A percentile compares a stretch with the other conserved stretches of the same genome.
Conservation (phyloP, 2,888 invertebrate species). For the Boloria euphrosyne region DNA sequence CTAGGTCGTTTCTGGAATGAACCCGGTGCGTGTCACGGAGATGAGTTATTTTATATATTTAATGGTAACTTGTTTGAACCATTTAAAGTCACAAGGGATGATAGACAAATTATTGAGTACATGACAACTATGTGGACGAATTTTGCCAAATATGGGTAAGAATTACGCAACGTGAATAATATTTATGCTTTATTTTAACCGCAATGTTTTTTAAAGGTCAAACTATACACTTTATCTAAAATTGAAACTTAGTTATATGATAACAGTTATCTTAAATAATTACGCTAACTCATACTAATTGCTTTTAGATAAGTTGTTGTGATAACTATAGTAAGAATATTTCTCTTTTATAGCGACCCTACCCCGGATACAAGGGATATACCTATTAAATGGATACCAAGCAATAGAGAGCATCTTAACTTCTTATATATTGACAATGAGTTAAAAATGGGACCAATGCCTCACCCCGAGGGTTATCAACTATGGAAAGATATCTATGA, state of each 20-base stretch:
- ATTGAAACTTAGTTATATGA: too few relatives aligned
- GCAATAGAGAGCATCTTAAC: constrained; percentile 47
- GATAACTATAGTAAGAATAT: background rate
- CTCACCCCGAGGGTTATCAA: constrained; percentile 50
- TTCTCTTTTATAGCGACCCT: constrained; percentile 54
- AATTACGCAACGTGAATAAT: background rate
- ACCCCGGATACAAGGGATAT: constrained; percentile 48
- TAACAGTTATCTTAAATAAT: too few relatives aligned
- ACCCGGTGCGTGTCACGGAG: constrained; percentile 65
- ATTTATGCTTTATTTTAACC: background rate
- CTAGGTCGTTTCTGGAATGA: constrained; percentile 51
- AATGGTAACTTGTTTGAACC: constrained; percentile 55
- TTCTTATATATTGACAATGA: constrained; percentile 55
- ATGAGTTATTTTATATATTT: constrained; percentile 71
- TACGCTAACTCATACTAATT: too few relatives aligned
- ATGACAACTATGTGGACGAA: constrained; percentile 71
- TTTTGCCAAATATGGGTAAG: constrained; percentile 72
- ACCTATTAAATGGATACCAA: constrained; percentile 57
- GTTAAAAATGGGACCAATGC: constrained; percentile 52
- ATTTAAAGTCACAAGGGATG: constrained; percentile 53
- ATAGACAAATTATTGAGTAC: constrained; percentile 56
- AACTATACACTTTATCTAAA: too few relatives aligned
- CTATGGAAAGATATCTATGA: constrained; percentile 59
- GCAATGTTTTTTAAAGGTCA: too few relatives aligned
- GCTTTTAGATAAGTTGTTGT: too few relatives aligned